These are phyloP conservation scores for Chondrilla cf. caribensis DNA, from an alignment of 37 sponge, comb jelly and placozoan genomes.

Conservation along the genomic window DNA sequence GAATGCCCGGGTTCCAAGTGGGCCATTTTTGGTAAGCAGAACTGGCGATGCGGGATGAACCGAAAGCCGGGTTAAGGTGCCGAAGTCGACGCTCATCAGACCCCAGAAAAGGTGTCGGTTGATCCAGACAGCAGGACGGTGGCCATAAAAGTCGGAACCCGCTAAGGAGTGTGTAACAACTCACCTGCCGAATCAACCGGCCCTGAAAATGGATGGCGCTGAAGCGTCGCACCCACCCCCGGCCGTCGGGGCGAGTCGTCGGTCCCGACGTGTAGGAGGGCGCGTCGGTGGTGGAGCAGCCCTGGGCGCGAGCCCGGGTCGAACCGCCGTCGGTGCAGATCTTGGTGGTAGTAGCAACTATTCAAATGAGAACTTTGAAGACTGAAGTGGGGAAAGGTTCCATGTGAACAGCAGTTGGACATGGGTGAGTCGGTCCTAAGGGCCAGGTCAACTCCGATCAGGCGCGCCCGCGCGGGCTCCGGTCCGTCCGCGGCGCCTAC, in stretches of 20 bases:
- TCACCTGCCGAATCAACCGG: slow-evolving; percentile 67
- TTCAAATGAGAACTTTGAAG: slow-evolving; percentile 74
- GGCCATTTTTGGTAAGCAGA: slow-evolving; percentile 79
- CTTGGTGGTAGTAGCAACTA: slow-evolving; percentile 72
- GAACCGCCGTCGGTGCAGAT: slow-evolving; percentile 64
- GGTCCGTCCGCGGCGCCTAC: slow-evolving; percentile 8
- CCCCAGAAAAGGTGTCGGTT: slow-evolving; percentile 73
- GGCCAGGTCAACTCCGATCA: slow-evolving; percentile 44
- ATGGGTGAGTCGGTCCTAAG: slow-evolving; percentile 74
- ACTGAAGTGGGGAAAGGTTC: slow-evolving; percentile 64
- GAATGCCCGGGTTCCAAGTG: slow-evolving; percentile 65
- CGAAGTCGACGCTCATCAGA: slow-evolving; percentile 54
- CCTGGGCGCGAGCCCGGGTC: slow-evolving; percentile 38
- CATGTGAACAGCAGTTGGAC: slow-evolving; percentile 68
- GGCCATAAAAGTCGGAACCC: slow-evolving; percentile 64
- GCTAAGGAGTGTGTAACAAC: slow-evolving; percentile 73
- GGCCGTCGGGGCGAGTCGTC: too few relatives aligned
- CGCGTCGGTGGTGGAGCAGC: too few relatives aligned
- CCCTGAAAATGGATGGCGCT: slow-evolving; percentile 68
- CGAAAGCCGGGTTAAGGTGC: slow-evolving; percentile 50
- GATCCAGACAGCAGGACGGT: slow-evolving; percentile 67
- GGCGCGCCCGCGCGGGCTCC: neutral
- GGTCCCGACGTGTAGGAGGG: too few relatives aligned
- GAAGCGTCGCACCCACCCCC: slow-evolving; percentile 47
- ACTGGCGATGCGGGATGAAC: slow-evolving; percentile 74